These are phyloP conservation scores for Zootermopsis nevadensis DNA, from an alignment of 2,888 invertebrate species.

Conservation along the genomic window DNA sequence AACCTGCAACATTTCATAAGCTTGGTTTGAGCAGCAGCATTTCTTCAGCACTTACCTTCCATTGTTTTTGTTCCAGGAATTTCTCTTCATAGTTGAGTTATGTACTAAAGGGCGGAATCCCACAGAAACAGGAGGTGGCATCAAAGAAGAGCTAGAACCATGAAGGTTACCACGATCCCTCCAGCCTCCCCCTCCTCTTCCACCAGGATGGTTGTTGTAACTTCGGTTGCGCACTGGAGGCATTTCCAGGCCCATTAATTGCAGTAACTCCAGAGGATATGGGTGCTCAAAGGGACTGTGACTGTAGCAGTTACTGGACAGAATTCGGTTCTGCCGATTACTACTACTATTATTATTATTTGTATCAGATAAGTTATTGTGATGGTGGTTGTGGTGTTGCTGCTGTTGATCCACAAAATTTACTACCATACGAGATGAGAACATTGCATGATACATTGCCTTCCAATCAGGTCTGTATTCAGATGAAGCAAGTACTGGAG, in stretches of 20 bases:
- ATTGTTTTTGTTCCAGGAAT: conserved; percentile 48
- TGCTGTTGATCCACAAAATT: conserved; percentile 50
- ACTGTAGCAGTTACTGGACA: conserved; percentile 34
- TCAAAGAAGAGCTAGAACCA: conserved; percentile 26
- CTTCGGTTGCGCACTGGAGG: conserved; percentile 48
- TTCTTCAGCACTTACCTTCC: conserved; percentile 30
- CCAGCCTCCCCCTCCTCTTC: conserved; percentile 47
- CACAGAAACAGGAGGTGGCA: conserved; percentile 46
- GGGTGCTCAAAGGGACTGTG: conserved; percentile 41
- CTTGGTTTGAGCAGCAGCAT: too few species aligned
- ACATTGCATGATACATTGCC: conserved; percentile 53
- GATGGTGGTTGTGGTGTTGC: conserved; percentile 40
- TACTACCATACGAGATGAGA: conserved; percentile 47
- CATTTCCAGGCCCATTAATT: conserved; percentile 50
- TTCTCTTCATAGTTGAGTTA: conserved; percentile 40
- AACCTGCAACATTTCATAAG: too few species aligned
- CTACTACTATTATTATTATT: conserved; percentile 23
- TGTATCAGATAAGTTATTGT: conserved; percentile 23
- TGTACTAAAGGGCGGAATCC: conserved; percentile 38
- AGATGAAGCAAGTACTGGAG: conserved; percentile 17
- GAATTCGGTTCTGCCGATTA: conserved; percentile 33
- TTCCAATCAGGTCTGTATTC: conserved; percentile 32
- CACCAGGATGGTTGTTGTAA: conserved; percentile 45
- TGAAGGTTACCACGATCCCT: conserved; percentile 47
- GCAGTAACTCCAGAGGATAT: conserved; percentile 40